Evolutionary conservation across 2,888 invertebrate genomes (phyloP).

Genomic region (Idaea straminata): DNA sequence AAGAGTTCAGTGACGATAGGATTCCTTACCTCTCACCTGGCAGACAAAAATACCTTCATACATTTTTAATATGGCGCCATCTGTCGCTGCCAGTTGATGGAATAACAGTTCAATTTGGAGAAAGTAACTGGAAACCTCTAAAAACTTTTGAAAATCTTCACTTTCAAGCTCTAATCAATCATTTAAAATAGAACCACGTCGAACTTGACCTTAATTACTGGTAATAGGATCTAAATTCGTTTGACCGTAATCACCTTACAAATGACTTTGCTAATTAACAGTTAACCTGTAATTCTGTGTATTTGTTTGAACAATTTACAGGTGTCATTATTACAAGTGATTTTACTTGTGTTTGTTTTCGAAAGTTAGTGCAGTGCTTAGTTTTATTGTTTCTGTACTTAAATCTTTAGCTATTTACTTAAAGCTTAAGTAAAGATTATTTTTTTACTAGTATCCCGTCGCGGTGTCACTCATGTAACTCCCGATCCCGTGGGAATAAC

Average conservation of each 20-base stretch:
- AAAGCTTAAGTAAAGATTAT: too few species aligned
- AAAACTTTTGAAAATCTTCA: background rate
- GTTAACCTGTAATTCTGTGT: constrained; percentile 16
- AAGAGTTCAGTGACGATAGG: too few species aligned
- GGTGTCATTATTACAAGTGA: constrained; percentile 8
- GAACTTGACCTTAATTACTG: constrained; percentile 15
- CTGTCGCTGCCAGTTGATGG: too few species aligned
- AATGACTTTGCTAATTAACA: constrained; percentile 23
- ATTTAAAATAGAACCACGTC: constrained; percentile 3
- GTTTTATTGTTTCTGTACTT: too few species aligned
- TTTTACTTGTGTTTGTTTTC: constrained; percentile 7
- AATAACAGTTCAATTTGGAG: too few species aligned
- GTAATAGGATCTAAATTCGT: constrained; percentile 15
- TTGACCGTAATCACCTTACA: constrained; percentile 12
- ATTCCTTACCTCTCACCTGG: too few species aligned
- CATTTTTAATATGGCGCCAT: too few species aligned
- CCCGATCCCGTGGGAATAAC: too few species aligned
- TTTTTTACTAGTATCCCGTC: too few species aligned
- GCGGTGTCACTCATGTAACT: too few species aligned
- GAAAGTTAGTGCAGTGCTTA: background rate
- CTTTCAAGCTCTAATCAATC: background rate
- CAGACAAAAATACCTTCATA: too few species aligned
- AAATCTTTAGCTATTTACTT: too few species aligned
- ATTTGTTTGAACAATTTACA: constrained; percentile 18
- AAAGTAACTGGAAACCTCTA: background rate